Percentiles rank a stretch among this genome's conserved stretches.
Conservation (phyloP, 2,888 invertebrate genomes). For the Cryptus viduatorius region DNA sequence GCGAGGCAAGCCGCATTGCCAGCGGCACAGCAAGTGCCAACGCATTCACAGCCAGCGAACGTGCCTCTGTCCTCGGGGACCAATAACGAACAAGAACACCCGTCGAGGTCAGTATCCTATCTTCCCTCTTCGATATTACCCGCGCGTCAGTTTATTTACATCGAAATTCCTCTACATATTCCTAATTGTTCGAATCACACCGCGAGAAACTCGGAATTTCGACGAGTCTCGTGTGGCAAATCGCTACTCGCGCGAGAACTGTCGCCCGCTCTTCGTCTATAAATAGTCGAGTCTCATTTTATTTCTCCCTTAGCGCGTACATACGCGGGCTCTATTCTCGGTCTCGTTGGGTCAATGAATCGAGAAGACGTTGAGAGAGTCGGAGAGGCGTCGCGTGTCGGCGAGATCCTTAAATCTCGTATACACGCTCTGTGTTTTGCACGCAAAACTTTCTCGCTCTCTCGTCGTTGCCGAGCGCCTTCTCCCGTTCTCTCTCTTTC, state of each 20-base stretch:
- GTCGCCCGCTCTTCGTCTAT: slow-evolving; percentile 43
- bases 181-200: slow-evolving; percentile 6
- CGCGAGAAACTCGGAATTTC: slow-evolving; percentile 36
- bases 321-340: slow-evolving; percentile 77
- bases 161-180: neutral
- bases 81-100: slow-evolving; percentile 83
- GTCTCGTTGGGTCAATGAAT: slow-evolving; percentile 85
- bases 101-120: slow-evolving; percentile 80
- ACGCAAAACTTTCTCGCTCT: slow-evolving; percentile 50
- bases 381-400: slow-evolving; percentile 14
- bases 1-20: slow-evolving; percentile 84
- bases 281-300: slow-evolving; percentile 62
- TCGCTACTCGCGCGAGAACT: slow-evolving; percentile 33
- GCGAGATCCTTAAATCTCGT: slow-evolving; percentile 58
- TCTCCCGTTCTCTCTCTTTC: slow-evolving; percentile 37
- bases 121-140: neutral
- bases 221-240: slow-evolving; percentile 41
- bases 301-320: slow-evolving; percentile 56
- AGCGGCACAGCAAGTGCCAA: slow-evolving; percentile 84
- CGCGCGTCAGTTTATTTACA: neutral
- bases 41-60: slow-evolving; percentile 82
- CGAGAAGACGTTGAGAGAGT: slow-evolving; percentile 53
- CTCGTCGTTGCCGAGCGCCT: slow-evolving; percentile 8
- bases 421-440: slow-evolving; percentile 24
- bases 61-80: slow-evolving; percentile 87